Evolutionary conservation across 2,797 vertebrate genomes (phyloP).

Genomic region (Micromesistius poutassou): DNA sequence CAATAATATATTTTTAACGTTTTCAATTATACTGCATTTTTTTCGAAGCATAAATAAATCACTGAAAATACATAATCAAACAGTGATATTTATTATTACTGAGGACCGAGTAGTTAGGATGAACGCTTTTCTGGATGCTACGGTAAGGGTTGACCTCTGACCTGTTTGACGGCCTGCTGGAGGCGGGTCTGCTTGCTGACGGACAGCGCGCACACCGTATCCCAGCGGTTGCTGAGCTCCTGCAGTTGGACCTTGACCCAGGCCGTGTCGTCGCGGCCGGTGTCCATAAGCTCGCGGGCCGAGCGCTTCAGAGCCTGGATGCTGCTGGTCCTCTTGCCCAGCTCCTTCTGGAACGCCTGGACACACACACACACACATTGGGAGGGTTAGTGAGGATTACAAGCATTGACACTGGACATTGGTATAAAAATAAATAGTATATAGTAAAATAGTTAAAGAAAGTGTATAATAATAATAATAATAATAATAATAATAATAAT

Average conservation of each 20-base stretch:
- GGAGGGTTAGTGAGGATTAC: not conserved
- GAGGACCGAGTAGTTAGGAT: no score
- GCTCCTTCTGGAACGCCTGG: slow-evolving; percentile 94
- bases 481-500: not conserved
- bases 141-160: slow-evolving; percentile 34
- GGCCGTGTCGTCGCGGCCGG: slow-evolving; percentile 89
- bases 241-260: slow-evolving; percentile 98
- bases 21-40: no score
- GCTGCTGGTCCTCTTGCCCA: slow-evolving; percentile 91
- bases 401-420: not conserved
- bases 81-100: not conserved
- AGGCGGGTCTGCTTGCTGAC: slow-evolving; percentile 94
- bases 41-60: not conserved
- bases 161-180: slow-evolving; percentile 93
- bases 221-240: slow-evolving; percentile 97
- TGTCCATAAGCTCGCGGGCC: slow-evolving; percentile 93
- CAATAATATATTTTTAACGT: no score
- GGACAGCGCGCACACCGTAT: slow-evolving; percentile 91
- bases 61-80: not conserved
- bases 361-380: not conserved
- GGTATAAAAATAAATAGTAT: not conserved
- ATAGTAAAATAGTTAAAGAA: not conserved
- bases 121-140: not conserved
- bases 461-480: not conserved
- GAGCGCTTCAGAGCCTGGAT: slow-evolving; percentile 95